Evolutionary conservation across 2,888 invertebrate genomes (phyloP), one percentile per base, ranked within the genome.

Genomic region (Sussaba pulchella): DNA sequence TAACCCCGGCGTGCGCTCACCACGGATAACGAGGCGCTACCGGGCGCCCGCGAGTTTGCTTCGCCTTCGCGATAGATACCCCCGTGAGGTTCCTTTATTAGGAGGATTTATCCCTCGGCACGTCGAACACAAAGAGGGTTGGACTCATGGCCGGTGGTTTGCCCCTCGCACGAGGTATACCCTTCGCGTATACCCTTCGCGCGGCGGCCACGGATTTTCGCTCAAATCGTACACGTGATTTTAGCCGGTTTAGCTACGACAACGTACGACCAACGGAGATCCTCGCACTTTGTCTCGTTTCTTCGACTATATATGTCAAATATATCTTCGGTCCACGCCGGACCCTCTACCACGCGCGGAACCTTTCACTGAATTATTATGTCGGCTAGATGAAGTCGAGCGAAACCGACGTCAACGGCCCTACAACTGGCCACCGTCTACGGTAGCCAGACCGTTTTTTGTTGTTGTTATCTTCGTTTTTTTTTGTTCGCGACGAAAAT

Each of bases 11-110:
- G 83, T 79, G 83, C 83, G 82, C 76, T 70, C 81, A 76, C 50
- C 84, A 85, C 86, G 90, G 90, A 90, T 91, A 91, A 91, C 91
- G 91, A 91, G 91, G 89, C 89, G 91, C 90, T 91, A 90, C 91
- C 88, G 90, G 79, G 57, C 87, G 69, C 41, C 26, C 76, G 52
- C 70, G 26, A 57, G 64, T 36, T 71, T 66, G 77, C 66, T 6
- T 78, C 70, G 64, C 64, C 70, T 63, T 77, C 69, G 88, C 87
- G 87, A 89, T 90, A 89, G 87, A 89, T 89, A 87, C 86, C 87
- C 86, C 84, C 83, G 64, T 71, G 67, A 81, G 85, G 88, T 89
- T 89, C 89, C 89, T 90, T 90, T 90, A 90, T 90, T 89, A 89
- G 87, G 85, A 87, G 87, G 85, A 86, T 90, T 89, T 90, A 90